These are phyloP conservation scores for Alectoris magna DNA, from an alignment of 2,797 vertebrate genomes.

Conservation along the genomic window DNA sequence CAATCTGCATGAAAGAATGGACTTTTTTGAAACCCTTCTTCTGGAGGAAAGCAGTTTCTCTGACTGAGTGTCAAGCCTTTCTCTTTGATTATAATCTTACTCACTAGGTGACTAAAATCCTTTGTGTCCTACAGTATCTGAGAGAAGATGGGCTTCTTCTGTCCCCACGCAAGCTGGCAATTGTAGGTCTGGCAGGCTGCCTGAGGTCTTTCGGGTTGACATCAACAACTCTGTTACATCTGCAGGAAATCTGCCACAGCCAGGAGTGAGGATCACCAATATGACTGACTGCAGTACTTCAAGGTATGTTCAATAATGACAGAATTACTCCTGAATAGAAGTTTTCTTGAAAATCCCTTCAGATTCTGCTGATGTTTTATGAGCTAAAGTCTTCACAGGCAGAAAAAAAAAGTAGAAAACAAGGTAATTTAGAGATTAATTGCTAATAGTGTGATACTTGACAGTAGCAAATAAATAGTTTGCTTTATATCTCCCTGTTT, in stretches of 20 bases:
- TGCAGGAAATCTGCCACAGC: background rate
- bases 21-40: background rate
- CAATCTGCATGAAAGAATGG: background rate
- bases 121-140: background rate
- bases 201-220: background rate
- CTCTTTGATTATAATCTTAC: background rate
- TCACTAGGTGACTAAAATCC: background rate
- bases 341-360: background rate
- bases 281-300: background rate
- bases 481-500: slow-evolving; percentile 29
- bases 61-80: background rate
- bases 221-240: background rate
- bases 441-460: background rate
- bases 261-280: background rate
- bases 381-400: background rate
- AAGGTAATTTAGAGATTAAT: slow-evolving; percentile 47
- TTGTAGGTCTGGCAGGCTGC: background rate
- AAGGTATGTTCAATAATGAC: background rate
- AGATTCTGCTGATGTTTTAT: background rate
- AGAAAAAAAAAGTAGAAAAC: background rate
- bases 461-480: slow-evolving; percentile 35
- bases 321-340: background rate
- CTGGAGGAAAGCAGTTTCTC: fast-evolving
- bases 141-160: background rate
- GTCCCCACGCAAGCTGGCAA: background rate